Base-by-base conservation (phyloP, 2,888 invertebrate genomes). In the Andricus quercusramuli region DNA sequence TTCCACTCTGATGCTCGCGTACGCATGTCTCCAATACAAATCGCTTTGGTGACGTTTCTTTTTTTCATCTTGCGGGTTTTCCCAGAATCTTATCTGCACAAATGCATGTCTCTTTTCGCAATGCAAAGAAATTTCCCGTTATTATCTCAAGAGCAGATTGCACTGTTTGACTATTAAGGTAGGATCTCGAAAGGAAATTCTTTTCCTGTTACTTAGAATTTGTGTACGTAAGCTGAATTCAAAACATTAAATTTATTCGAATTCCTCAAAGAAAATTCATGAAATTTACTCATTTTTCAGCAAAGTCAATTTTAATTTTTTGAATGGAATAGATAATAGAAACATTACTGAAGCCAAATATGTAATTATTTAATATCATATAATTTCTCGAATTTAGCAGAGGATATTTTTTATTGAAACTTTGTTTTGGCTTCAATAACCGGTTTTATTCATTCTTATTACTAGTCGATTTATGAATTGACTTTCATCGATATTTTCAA, bases 101-200 rank as follows among this genome's bases (percentile, higher is more conserved):
- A 70, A 67, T 29, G 20, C 47, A 8, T 70, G 29, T 51, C 47
- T 29, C 51, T 70, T 70, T 51, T 44, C 44, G 51, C 51, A 11
- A 0, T 47, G 29, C 11, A 47, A 25, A 51, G 29, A 9, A 70
- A 70, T 51, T 70, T 51, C 70, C 70, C 29, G 70, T 70, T 70
- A 70, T 51, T 51, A 47, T 47, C 47, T 47, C 29, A 29, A 25
- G 15, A 70, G 70, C 41, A 37, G n/a, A 22, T 15, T 62, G 22
- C 62, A 9, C 22, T n/a, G 5, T 70, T 70, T 29, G 15, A 9
- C 22, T 13, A 22, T 70, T 70, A 47, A 25, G 47, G 51, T 51
- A 20, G 47, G 20, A 70, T 70, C 20, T 70, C 17, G 29, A 51
- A 68, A n/a, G 13, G 29, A 70, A 70, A 47, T 25, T 47, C 25